Conservation (phyloP, 1,140 invertebrate species). For the Drosophila suzukii region DNA sequence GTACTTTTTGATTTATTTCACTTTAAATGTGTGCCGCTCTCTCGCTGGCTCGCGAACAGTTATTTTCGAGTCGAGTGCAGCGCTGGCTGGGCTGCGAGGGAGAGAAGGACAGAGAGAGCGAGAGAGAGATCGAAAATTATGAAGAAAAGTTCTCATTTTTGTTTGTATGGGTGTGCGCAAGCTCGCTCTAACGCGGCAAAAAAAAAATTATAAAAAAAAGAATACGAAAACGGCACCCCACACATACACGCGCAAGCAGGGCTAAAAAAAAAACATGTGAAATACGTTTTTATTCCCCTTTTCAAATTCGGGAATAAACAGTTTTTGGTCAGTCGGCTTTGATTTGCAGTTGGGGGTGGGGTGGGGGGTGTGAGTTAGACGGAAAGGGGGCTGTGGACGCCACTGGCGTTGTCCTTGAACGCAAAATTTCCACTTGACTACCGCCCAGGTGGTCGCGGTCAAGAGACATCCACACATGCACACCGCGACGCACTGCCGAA, state of each 20-base stretch:
- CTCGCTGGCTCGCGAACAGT: slow-evolving; percentile 56
- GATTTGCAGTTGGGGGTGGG: background rate
- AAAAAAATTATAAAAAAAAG: slow-evolving; percentile 21
- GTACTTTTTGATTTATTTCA: slow-evolving; percentile 41
- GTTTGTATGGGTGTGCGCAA: slow-evolving; percentile 54
- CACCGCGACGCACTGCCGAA: slow-evolving; percentile 3
- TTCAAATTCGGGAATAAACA: slow-evolving; percentile 25
- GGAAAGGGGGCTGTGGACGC: slow-evolving; percentile 17
- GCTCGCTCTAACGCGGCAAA: slow-evolving; percentile 58
- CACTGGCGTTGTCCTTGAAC: slow-evolving; percentile 74
- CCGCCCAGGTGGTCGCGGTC: slow-evolving; percentile 74
- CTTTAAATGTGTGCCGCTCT: slow-evolving; percentile 54
- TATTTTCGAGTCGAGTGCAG: slow-evolving; percentile 70
- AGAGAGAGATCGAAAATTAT: slow-evolving; percentile 15
- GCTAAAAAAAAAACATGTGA: slow-evolving; percentile 23
- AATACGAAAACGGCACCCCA: slow-evolving; percentile 50
- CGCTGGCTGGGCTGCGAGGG: slow-evolving; percentile 27
- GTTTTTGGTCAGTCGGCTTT: slow-evolving; percentile 2
- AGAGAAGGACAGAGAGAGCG: slow-evolving; percentile 18
- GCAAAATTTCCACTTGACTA: slow-evolving; percentile 77
- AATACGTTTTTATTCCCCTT: slow-evolving; percentile 59
- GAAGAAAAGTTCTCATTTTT: slow-evolving; percentile 33
- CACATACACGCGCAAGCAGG: slow-evolving; percentile 39
- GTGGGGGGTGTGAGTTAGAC: background rate
- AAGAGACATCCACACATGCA: slow-evolving; percentile 43